A percentile compares a stretch with the other conserved stretches of the same genome.
Evolutionary conservation across 2,797 vertebrate species (phyloP).

Genomic region (Gobionotothen gibberifrons): DNA sequence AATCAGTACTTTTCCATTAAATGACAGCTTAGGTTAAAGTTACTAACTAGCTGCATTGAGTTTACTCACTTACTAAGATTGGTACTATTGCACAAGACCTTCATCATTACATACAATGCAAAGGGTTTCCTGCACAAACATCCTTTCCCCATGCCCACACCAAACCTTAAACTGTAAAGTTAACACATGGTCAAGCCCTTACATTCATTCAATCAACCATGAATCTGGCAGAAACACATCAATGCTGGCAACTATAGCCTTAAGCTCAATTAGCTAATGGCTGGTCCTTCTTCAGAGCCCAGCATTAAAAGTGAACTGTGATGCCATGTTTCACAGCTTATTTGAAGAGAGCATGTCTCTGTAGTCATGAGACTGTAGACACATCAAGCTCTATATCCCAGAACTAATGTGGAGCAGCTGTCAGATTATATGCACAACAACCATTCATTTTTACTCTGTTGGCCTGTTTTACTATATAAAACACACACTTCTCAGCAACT

Average conservation of each 20-base stretch:
- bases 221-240: conserved; percentile 16
- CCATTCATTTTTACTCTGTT: conserved; percentile 56
- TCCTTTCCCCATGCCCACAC: neutral
- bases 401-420: conserved; percentile 80
- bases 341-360: conserved; percentile 73
- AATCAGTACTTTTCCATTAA: neutral
- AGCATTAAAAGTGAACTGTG: conserved; percentile 56
- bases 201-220: conserved; percentile 30
- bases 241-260: conserved; percentile 19
- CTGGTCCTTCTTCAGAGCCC: conserved; percentile 42
- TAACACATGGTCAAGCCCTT: conserved; percentile 22
- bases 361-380: conserved; percentile 70
- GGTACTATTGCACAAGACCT: neutral
- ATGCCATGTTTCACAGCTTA: conserved; percentile 71
- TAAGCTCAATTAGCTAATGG: conserved; percentile 43
- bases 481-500: conserved; percentile 35
- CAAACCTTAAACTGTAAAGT: conserved; percentile 18
- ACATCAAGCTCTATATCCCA: conserved; percentile 67
- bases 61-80: neutral
- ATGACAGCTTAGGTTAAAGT: neutral
- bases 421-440: conserved; percentile 66
- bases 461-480: conserved; percentile 45
- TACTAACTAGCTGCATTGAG: neutral
- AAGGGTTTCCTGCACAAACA: conserved; percentile 1
- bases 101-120: conserved; percentile 7